Percentiles rank a stretch among this genome's conserved stretches.
Evolutionary conservation across 2,888 invertebrate species (phyloP).

Genomic region (Conchocele bisecta): DNA sequence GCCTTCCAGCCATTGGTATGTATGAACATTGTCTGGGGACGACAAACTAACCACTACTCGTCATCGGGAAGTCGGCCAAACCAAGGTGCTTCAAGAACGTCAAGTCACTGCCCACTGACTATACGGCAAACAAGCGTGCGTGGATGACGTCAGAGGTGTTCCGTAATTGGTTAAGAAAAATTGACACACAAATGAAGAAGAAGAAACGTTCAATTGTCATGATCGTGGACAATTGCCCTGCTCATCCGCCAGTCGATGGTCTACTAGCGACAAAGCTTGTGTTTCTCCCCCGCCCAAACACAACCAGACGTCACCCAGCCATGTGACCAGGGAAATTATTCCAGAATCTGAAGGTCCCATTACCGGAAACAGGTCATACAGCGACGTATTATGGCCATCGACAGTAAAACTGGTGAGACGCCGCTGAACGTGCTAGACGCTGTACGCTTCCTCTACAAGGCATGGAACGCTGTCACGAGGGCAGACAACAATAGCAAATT

Average conservation of each 20-base stretch:
- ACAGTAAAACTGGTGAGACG: too few relatives aligned
- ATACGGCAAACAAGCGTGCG: constrained; percentile 48
- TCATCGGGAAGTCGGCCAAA: constrained; percentile 19
- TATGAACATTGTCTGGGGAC: constrained; percentile 47
- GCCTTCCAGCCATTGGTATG: constrained; percentile 34
- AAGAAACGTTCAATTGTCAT: neutral
- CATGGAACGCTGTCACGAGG: neutral
- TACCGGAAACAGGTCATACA: too few relatives aligned
- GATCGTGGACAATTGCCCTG: neutral
- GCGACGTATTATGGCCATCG: too few relatives aligned
- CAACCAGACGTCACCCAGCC: too few relatives aligned
- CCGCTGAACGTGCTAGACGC: too few relatives aligned
- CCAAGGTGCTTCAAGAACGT: constrained; percentile 55
- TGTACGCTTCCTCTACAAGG: too few relatives aligned
- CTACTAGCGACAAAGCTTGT: too few relatives aligned
- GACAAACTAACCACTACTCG: constrained; percentile 42
- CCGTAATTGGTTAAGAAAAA: constrained; percentile 47
- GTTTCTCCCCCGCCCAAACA: too few relatives aligned
- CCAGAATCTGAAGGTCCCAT: too few relatives aligned
- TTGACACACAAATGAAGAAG: constrained; percentile 9
- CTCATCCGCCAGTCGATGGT: too few relatives aligned
- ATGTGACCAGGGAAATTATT: too few relatives aligned
- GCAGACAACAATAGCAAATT: neutral
- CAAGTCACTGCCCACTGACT: constrained; percentile 37
- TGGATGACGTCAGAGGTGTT: constrained; percentile 62